Percentiles rank a stretch among this genome's conserved stretches.
Evolutionary conservation across 2,797 vertebrate species (phyloP).

Genomic region (Poeciliopsis turneri): DNA sequence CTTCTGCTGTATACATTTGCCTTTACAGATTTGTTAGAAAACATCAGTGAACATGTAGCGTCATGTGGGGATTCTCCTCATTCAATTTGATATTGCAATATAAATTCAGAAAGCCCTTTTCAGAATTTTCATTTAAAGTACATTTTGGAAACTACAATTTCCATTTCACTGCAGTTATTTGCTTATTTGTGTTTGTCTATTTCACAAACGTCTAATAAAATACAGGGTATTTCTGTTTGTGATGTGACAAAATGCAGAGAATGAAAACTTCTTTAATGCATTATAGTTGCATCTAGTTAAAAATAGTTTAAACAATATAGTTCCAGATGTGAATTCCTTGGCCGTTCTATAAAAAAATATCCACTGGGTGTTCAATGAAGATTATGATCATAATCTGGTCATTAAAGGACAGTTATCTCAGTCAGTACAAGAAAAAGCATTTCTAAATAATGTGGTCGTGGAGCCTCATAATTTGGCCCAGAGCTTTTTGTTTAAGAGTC

Average conservation of each 20-base stretch:
- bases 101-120: neutral
- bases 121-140: neutral
- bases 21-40: neutral
- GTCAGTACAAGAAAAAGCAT: conserved; percentile 26
- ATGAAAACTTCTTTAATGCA: neutral
- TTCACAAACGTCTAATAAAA: neutral
- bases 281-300: neutral
- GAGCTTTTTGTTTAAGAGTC: neutral
- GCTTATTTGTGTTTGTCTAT: neutral
- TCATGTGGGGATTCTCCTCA: neutral
- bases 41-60: neutral
- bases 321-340: neutral
- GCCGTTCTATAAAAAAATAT: too few relatives aligned
- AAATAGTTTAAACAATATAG: neutral
- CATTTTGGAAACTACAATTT: neutral
- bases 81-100: neutral
- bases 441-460: conserved; percentile 36
- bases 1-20: neutral
- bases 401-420: conserved; percentile 2
- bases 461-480: conserved; percentile 13
- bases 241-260: neutral
- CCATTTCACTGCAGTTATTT: neutral
- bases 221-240: neutral
- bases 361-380: neutral
- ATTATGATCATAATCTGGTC: conserved; percentile 11